Evolutionary conservation across 2,888 invertebrate genomes (phyloP), one percentile per base, ranked within the genome.

Genomic region (Drosophila birchii): DNA sequence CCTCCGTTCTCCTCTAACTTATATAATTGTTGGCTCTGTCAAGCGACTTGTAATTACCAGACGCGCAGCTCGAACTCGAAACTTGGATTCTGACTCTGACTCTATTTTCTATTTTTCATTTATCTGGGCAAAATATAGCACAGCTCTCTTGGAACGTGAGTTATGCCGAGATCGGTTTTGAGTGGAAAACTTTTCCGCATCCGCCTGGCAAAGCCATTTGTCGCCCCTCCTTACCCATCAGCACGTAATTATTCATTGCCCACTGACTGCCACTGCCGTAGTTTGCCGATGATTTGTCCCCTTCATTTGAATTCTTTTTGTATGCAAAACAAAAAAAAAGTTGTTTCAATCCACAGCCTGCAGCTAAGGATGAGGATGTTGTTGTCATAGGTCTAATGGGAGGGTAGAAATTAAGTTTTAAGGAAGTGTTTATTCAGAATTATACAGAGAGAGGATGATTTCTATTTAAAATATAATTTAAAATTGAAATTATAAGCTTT

Each of bases 191-290:
- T 74, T 84, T 87, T 86, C 83, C 86, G 86, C 86, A 84, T 84
- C 86, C 88, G 83, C 80, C 86, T 87, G 86, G 55, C 86, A 79
- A 80, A 87, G 83, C 85, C 86, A 85, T 85, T 85, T 83, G 85
- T 84, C n/a, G 78, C 57, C 41, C 45, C 56, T 54, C 62, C 60
- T 63, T 38, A n/a, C 39, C 67, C 55, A 47, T 68, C 68, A 29
- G 69, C 68, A 68, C 69, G 69, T 84, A 87, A 84, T 87, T 88
- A 84, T 76, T 87, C 68, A 68, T 68, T 68, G 68, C 54, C 32
- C 11, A 34, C 34, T 34, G 34, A 34, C 34, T 32, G 64, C 7
- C 29, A 54, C 66, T 67, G 29, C 36, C 32, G 53, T 44, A 29
- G 29, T 29, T 29, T 54, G 53, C 34, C 29, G 47, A 47, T 68